Base-by-base conservation (phyloP, 2,888 invertebrate genomes). In the Notodonta ziczac region DNA sequence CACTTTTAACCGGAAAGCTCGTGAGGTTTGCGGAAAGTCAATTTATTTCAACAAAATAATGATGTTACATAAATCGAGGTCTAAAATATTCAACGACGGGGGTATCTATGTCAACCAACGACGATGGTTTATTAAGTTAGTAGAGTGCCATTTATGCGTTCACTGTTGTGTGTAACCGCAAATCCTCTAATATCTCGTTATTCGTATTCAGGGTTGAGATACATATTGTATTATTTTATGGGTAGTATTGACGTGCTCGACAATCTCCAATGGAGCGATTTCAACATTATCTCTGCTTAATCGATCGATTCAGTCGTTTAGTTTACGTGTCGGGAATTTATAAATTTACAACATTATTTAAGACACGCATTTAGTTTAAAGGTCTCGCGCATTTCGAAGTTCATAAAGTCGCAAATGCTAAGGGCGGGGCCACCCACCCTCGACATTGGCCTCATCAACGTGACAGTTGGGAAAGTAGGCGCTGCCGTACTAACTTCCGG, bases 401-500 rank as follows among this genome's bases (percentile, higher is more conserved):
- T 13, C 52, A 52, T 6, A 24, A 51, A 51, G 4, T 24, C 9
- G 9, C 32, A 12, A 24, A 32, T 5, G 52, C 52, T 52, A 52
- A 24, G 52, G 32, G 32, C 16, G 14, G n/a, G n/a, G n/a, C 51
- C 14, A 5, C 35, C 52, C 52, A 13, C 39, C 54, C 54, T 39
- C 54, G 54, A 74, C 78, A 74, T 73, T 75, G 81, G 76, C 78
- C 83, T 85, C 85, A 83, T 85, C 87, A 89, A 74, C 70, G 78
- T 74, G 82, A 82, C 80, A 77, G 78, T 80, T 82, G 80, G 83
- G 84, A 86, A 88, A 87, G 88, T 86, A 86, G 89, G 84, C 81
- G 81, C 77, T 81, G 79, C 71, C 73, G 75, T 71, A 79, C n/a
- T n/a, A n/a, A n/a, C 76, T 85, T 87, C 90, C 90, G 88, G 72